Evolutionary conservation across 2,888 invertebrate genomes (phyloP).

Genomic region (Nebria brevicollis): DNA sequence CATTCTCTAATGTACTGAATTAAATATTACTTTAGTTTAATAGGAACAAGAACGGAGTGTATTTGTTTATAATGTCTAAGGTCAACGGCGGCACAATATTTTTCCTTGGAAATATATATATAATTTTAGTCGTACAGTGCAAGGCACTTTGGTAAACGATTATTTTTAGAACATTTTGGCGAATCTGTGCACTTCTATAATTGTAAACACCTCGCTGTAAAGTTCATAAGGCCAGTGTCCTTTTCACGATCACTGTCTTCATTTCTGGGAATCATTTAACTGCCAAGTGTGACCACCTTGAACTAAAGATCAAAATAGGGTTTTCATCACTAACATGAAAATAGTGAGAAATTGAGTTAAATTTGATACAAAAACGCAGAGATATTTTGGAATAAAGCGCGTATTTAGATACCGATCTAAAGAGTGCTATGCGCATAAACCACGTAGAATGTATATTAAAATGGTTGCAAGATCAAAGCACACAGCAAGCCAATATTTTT

Average conservation of each 20-base stretch:
- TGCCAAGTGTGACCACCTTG: not conserved
- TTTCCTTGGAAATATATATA: not conserved
- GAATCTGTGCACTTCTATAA: constrained; percentile 33
- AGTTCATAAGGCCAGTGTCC: constrained; percentile 43
- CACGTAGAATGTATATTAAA: constrained; percentile 41
- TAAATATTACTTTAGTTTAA: not conserved
- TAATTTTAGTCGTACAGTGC: not conserved
- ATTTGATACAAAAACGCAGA: not conserved
- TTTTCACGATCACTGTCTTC: constrained; percentile 11
- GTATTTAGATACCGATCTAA: not conserved
- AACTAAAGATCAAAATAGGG: not conserved
- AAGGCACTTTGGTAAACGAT: not conserved
- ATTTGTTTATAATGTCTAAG: not conserved
- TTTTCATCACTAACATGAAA: not conserved
- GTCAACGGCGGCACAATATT: not conserved
- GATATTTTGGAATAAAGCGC: not conserved
- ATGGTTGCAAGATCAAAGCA: constrained; percentile 44
- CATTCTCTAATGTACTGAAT: not conserved
- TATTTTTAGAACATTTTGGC: constrained; percentile 17
- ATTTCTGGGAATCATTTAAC: not conserved
- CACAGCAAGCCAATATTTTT: constrained; percentile 13
- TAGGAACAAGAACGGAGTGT: not conserved
- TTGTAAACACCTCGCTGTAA: constrained; percentile 31
- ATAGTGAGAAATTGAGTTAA: too few species aligned
- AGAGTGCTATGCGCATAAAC: not conserved